Conservation (phyloP, 2,113 vertebrate species). For the Corydoras maculifer region DNA sequence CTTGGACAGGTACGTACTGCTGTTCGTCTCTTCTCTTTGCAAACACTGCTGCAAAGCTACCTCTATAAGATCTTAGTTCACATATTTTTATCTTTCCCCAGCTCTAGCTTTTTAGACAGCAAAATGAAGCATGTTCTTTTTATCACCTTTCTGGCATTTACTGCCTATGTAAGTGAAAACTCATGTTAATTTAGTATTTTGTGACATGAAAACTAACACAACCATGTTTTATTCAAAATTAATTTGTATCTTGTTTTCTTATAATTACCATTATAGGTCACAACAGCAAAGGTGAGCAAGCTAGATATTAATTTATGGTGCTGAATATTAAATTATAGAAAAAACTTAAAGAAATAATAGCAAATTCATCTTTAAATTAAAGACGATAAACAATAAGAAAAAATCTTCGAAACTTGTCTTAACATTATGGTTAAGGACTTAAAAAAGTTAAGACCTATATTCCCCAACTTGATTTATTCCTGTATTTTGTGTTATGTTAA, state of each 20-base stretch:
- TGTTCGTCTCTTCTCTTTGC: neutral
- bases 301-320: neutral
- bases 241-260: neutral
- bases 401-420: too few species aligned
- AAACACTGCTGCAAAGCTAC: too few species aligned
- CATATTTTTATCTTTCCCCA: neutral
- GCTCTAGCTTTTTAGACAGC: slow-evolving; percentile 7
- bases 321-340: neutral
- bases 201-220: neutral
- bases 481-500: too few species aligned
- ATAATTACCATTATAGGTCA: slow-evolving; percentile 14
- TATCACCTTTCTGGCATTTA: slow-evolving; percentile 3
- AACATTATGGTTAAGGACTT: too few species aligned
- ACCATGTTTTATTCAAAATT: neutral
- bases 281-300: slow-evolving; percentile 33
- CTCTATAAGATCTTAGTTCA: neutral
- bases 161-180: slow-evolving; percentile 18
- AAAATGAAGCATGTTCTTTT: slow-evolving; percentile 30
- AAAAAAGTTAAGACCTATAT: too few species aligned
- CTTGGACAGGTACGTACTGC: slow-evolving; percentile 12
- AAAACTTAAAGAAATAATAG: too few species aligned
- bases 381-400: too few species aligned
- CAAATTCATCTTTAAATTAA: neutral
- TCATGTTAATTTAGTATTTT: neutral
- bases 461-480: too few species aligned